Base-by-base conservation (phyloP, 2,113 vertebrate species). In the Lutjanus erythropterus region DNA sequence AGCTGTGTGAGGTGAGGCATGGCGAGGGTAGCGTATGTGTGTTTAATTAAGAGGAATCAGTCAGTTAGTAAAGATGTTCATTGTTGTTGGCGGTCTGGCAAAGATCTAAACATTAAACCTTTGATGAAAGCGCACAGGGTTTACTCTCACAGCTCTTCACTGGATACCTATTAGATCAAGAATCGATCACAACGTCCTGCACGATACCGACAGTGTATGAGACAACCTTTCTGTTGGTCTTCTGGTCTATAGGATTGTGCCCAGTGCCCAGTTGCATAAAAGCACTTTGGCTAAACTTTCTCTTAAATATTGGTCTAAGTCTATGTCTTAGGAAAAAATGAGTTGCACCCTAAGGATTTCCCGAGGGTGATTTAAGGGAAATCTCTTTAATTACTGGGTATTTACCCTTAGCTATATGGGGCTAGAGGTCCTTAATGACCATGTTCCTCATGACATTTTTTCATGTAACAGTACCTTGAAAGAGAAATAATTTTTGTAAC, bases 101-200 rank as follows among this genome's bases (percentile, higher is more conserved):
- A n/a, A 42, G 37, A 71, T 19, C 39, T 27, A 21, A 42, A 31
- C 46, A 64, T 23, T 65, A 0, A 53, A 25, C 58, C 52, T 42
- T 44, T 44, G 25, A 44, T 46, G 8, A 35, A 25, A 25, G 25
- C 5, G 35, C 27, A n/a, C 0, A 14, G 44, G 56, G 19, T 74
- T 73, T 44, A 14, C n/a, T 23, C 29, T 33, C 33, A 44, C 18
- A 61, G 2, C 29, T 25, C 39, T 41, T 61, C 55, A 19, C 52
- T 35, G 69, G 61, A 53, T 11, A 29, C 42, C 31, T 27, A 29
- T 67, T 66, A 72, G 53, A 62, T 71, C 15, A 19, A 71, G 70
- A 35, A 78, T 80, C 8, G 41, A 84, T 73, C 42, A 66, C 29
- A 56, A 27, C 70, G 44, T 44, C 5, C 27, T 58, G 74, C 58